Evolutionary conservation across 2,888 invertebrate species (phyloP), one percentile per base, ranked within the genome.

Genomic region (Pseudococcus longispinus): DNA sequence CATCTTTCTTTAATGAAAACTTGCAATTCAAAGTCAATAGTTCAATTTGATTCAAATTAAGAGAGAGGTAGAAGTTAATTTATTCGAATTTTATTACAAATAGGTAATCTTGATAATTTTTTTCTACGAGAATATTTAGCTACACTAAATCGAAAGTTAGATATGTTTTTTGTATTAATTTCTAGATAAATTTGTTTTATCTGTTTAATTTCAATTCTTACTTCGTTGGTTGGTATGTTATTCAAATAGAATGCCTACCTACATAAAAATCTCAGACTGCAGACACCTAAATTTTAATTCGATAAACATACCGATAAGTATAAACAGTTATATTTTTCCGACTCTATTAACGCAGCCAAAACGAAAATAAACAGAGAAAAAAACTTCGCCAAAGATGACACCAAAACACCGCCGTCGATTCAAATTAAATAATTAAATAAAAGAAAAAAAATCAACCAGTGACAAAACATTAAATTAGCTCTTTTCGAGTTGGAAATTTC

Each of bases 401-500:
- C 23, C 23, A 23, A 11, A 60, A 60, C 60, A 23, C 60, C 60
- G 23, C 60, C 60, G 37, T 37, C 37, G 60, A 60, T 60, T 60
- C 2, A 60, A 60, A 60, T 60, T 60, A 60, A 60, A 60, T 60
- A 60, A 60, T 60, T 60, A 0, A 23, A 23, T 23, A 37, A 32
- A 37, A 37, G 9, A 37, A 37, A 9, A 37, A 55, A 60, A 60
- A 23, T 60, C 60, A 60, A 60, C 9, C 60, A 60, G 23, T 60
- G 60, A 60, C 60, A 60, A 60, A 60, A 60, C 29, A n/a, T n/a
- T n/a, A 70, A 70, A 70, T 70, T 70, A 70, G 29, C 18, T 70
- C 18, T 70, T 29, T 18, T 70, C 29, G 70, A 29, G 29, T 20
- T 20, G 60, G 70, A 70, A 70, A 70, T 29, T 70, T 13, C 37